These are phyloP conservation scores for Drepana arcuata DNA, from an alignment of 1,140 invertebrate species.

Conservation along the genomic window DNA sequence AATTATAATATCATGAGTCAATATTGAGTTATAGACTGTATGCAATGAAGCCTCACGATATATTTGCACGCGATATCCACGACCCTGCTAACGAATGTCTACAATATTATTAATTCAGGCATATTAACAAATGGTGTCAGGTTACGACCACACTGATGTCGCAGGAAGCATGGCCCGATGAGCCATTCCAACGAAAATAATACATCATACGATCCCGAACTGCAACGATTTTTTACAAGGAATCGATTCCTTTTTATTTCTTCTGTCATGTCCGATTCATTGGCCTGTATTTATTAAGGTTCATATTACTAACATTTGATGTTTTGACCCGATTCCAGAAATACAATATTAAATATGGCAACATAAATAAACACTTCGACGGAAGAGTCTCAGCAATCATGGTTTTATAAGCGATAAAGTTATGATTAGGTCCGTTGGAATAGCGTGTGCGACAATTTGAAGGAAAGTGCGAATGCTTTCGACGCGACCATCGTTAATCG, in stretches of 20 bases:
- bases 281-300: no score
- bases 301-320: no score
- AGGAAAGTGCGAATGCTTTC: slow-evolving; percentile 15
- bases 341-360: slow-evolving; percentile 20
- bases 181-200: slow-evolving; percentile 58
- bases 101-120: slow-evolving; percentile 67
- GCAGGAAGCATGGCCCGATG: slow-evolving; percentile 64
- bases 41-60: slow-evolving; percentile 30
- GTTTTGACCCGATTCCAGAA: slow-evolving; percentile 20
- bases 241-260: slow-evolving; percentile 30
- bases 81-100: slow-evolving; percentile 54
- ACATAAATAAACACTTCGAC: slow-evolving; percentile 28
- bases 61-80: slow-evolving; percentile 66
- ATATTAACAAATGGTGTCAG: slow-evolving; percentile 62
- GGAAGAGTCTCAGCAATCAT: no score
- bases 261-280: no score
- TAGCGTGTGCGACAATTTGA: slow-evolving; percentile 14
- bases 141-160: slow-evolving; percentile 62
- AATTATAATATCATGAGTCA: slow-evolving; percentile 40
- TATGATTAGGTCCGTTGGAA: no score
- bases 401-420: slow-evolving; percentile 29
- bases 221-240: slow-evolving; percentile 45
- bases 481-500: slow-evolving; percentile 33
- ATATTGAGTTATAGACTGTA: slow-evolving; percentile 53
- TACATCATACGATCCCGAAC: slow-evolving; percentile 39